phyloP scores from a whole-genome alignment of 2,797 vertebrate genomes.

The Enteromius unitaeniatus region DNA sequence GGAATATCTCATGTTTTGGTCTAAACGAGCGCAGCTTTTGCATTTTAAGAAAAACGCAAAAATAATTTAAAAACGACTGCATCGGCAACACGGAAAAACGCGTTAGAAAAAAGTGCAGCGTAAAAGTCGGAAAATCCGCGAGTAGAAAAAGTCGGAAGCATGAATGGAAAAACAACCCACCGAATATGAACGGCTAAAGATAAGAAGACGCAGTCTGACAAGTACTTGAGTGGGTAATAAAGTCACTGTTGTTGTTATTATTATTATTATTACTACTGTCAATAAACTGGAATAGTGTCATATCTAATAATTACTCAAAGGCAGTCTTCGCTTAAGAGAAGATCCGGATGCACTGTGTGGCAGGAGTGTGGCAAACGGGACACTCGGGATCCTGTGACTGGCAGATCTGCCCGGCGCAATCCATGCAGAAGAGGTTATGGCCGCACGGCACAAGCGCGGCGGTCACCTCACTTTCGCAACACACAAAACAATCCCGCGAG shows the following conservation, averaged over 20 bases:
- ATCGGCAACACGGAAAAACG: conserved; percentile 58
- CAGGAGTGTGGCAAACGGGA: conserved; percentile 90
- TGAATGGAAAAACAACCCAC: conserved; percentile 61
- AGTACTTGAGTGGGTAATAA: conserved; percentile 69
- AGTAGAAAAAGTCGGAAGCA: conserved; percentile 81
- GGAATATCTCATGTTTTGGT: conserved; percentile 68
- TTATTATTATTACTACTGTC: conserved; percentile 68
- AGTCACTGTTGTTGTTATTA: conserved; percentile 69
- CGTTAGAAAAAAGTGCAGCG: conserved; percentile 82
- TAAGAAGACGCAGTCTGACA: conserved; percentile 76
- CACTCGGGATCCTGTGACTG: conserved; percentile 89
- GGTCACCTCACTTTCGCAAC: conserved; percentile 93
- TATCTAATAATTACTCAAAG: conserved; percentile 72
- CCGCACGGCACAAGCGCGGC: conserved; percentile 94
- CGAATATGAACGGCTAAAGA: conserved; percentile 74
- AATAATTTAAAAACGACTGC: conserved; percentile 64
- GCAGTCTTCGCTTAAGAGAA: conserved; percentile 86
- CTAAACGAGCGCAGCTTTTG: conserved; percentile 60
- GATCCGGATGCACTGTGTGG: conserved; percentile 97
- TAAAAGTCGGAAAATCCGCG: conserved; percentile 82
- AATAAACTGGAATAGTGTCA: conserved; percentile 77
- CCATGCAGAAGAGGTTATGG: conserved; percentile 99
- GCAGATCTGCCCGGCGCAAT: conserved; percentile 94
- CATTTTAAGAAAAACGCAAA: conserved; percentile 2
- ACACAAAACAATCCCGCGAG: conserved; percentile 91